A percentile compares a stretch with the other conserved stretches of the same genome.
phyloP scores from a whole-genome alignment of 2,113 vertebrate genomes.

The Lucifuga dentata region DNA sequence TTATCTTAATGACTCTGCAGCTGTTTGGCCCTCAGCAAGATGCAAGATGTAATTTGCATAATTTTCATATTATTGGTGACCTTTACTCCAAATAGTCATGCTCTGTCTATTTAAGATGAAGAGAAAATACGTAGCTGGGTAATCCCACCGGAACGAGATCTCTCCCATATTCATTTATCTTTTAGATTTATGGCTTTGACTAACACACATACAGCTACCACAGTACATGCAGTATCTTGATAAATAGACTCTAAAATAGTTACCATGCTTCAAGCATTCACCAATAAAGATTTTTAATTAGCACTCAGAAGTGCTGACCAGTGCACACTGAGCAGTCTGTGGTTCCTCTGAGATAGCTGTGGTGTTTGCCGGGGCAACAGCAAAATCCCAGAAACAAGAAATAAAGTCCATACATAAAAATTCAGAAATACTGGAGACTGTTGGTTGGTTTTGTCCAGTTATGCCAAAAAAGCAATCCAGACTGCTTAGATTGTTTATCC shows the following conservation, averaged over 20 bases:
- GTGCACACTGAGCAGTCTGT: constrained; percentile 49
- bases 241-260: constrained; percentile 40
- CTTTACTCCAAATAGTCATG: background rate
- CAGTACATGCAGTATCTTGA: constrained; percentile 30
- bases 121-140: constrained; percentile 4
- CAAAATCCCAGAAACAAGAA: constrained; percentile 30
- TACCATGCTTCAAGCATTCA: constrained; percentile 53
- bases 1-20: constrained; percentile 6
- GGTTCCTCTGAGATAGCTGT: constrained; percentile 47
- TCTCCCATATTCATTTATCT: constrained; percentile 18
- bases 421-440: background rate
- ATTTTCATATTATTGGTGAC: constrained; percentile 19
- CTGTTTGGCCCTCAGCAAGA: background rate
- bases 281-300: constrained; percentile 69
- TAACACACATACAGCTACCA: constrained; percentile 4
- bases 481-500: constrained; percentile 6
- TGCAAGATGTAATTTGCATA: background rate
- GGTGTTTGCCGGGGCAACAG: constrained; percentile 10
- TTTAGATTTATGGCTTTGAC: constrained; percentile 27
- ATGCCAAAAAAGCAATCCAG: constrained; percentile 26
- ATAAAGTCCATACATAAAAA: no score
- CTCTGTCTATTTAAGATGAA: constrained; percentile 3
- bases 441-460: constrained; percentile 17
- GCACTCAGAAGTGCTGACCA: constrained; percentile 60
- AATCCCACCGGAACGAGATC: background rate